Evolutionary conservation across 1,140 invertebrate species (phyloP), one percentile per base, ranked within the genome.

Genomic region (Sinella curviseta): DNA sequence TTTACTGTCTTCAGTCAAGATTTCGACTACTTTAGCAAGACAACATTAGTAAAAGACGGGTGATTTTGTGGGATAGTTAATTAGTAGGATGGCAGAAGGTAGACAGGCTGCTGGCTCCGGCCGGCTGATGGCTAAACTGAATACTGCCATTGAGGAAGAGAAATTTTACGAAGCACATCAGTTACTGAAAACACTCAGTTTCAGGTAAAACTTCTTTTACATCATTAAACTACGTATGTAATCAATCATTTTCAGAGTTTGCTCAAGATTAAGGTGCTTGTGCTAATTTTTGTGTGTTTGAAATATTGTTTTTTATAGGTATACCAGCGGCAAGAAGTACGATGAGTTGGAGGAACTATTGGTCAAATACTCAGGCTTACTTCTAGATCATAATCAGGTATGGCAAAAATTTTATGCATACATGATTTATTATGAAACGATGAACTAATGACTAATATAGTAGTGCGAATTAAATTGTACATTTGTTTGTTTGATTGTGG

Each of bases 141-240:
- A 80, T 26, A 76, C 75, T 34, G 81, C 82, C 3, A 74, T 82
- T 57, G 65, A 79, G 14, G 54, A 73, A 17, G 80, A 82, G 28
- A 75, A 82, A 57, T 83, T 75, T 65, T 83, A 83, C 70, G 82
- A 83, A 35, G 82, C 82, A 28, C 82, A 83, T 74, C 82, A 83
- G 34, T 33, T 83, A 0, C n/a, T 83, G 3, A 74, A 76, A 76
- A 83, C 82, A 16, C 74, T 83, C 17, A 78, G 77, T 39, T 83
- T 83, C 48, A 73, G 82, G 82, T 83, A 65, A 76, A 34, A 67
- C n/a, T n/a, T n/a, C n/a, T n/a, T n/a, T n/a, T n/a, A n/a, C n/a
- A n/a, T n/a, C n/a, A n/a, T n/a, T n/a, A 31, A 17, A 35, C 1
- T 39, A 36, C n/a, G 24, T 39, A 20, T 39, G 20, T 77, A 76